phyloP scores from a whole-genome alignment of 2,113 vertebrate genomes.

The Pleuronectes platessa region DNA sequence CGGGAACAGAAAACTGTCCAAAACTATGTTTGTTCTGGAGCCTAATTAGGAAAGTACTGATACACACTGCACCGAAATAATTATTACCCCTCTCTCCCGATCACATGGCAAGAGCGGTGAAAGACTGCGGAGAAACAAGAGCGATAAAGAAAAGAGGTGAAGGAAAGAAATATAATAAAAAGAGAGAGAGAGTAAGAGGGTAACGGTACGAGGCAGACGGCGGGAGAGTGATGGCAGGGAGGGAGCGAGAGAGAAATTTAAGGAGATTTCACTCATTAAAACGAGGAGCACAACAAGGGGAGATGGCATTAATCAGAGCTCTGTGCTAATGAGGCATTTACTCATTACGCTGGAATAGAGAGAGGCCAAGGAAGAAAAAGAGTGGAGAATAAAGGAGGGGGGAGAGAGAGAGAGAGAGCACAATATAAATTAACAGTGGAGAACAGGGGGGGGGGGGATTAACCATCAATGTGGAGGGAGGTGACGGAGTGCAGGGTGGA shows the following conservation, averaged over 20 bases:
- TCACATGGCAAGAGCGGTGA: neutral
- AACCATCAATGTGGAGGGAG: constrained; percentile 20
- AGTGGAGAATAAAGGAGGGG: neutral
- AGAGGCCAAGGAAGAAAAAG: constrained; percentile 36
- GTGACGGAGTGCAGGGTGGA: constrained; percentile 34
- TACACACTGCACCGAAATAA: constrained; percentile 28
- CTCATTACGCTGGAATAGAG: constrained; percentile 74
- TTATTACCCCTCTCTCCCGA: constrained; percentile 26
- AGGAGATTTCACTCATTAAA: constrained; percentile 74
- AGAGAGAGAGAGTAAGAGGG: neutral
- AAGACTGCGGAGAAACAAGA: neutral
- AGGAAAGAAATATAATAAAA: constrained; percentile 4
- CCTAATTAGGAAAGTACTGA: neutral
- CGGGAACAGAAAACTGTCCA: neutral
- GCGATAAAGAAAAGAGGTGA: constrained; percentile 13
- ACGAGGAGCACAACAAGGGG: constrained; percentile 73
- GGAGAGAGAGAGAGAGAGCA: constrained; percentile 5
- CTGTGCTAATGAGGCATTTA: constrained; percentile 77
- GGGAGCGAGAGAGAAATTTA: constrained; percentile 45
- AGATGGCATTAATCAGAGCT: constrained; percentile 77
- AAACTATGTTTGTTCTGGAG: constrained; percentile 2
- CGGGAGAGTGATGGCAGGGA: constrained; percentile 40
- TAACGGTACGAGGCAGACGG: constrained; percentile 25
- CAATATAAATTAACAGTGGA: constrained; percentile 36
- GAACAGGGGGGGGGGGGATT: constrained; percentile 5